phyloP scores from a whole-genome alignment of 2,888 invertebrate genomes.

The Dusona sp. region DNA sequence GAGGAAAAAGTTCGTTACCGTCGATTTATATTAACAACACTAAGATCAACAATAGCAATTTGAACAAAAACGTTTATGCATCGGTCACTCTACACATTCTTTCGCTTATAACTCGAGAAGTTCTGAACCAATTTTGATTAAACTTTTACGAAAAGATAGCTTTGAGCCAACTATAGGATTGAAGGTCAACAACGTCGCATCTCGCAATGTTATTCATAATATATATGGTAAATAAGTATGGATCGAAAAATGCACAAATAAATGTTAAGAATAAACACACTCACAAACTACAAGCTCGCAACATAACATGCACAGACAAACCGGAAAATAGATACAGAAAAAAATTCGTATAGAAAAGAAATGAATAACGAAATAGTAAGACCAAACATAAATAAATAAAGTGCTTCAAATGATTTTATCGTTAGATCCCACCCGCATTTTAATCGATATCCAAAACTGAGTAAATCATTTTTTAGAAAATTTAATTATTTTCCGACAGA shows the following conservation, averaged over 20 bases:
- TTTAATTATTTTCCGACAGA: neutral
- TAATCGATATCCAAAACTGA: neutral
- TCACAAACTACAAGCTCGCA: neutral
- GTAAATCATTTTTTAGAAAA: neutral
- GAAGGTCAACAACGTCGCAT: too few relatives aligned
- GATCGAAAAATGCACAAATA: too few relatives aligned
- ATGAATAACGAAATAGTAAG: neutral
- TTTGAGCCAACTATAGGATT: too few relatives aligned
- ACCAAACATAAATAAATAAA: neutral
- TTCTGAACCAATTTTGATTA: neutral
- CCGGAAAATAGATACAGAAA: neutral
- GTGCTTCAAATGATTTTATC: neutral
- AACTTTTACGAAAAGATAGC: neutral
- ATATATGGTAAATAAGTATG: too few relatives aligned
- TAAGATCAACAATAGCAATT: neutral
- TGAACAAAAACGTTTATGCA: neutral
- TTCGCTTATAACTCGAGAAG: too few relatives aligned
- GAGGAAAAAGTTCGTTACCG: too few relatives aligned
- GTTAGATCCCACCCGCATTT: neutral
- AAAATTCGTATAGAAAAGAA: neutral
- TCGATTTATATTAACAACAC: neutral
- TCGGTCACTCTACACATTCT: neutral
- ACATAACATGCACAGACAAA: neutral
- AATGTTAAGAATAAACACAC: too few relatives aligned
- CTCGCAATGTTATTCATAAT: too few relatives aligned